Evolutionary conservation across 2,113 vertebrate species (phyloP).

Genomic region (Periophthalmus modestus): DNA sequence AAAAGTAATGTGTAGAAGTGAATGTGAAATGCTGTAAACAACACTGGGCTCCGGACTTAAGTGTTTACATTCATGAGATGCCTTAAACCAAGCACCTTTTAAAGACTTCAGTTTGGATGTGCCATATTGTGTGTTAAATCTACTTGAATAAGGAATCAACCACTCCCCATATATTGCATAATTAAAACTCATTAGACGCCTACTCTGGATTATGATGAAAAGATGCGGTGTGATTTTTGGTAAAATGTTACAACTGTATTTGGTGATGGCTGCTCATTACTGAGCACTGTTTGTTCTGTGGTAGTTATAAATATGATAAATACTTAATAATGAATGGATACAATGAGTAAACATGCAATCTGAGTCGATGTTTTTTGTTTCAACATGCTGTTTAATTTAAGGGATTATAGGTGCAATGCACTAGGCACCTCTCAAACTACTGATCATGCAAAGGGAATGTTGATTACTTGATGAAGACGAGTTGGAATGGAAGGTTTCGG

Average conservation of each 20-base stretch:
- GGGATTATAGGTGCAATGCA: conserved; percentile 48
- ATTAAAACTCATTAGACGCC: conserved; percentile 5
- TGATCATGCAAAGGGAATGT: conserved; percentile 67
- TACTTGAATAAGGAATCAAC: conserved; percentile 56
- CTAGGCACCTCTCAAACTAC: conserved; percentile 67
- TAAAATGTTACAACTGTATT: conserved; percentile 37
- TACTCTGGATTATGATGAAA: conserved; percentile 15
- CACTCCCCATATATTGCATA: conserved; percentile 11
- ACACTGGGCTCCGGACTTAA: conserved; percentile 27
- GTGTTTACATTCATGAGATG: conserved; percentile 24
- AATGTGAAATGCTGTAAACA: conserved; percentile 31
- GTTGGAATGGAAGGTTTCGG: not conserved
- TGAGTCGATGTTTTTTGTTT: conserved; percentile 14
- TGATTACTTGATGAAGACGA: conserved; percentile 43
- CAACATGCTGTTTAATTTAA: conserved; percentile 55
- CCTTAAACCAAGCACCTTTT: conserved; percentile 38
- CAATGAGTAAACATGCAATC: conserved; percentile 32
- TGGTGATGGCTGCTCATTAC: conserved; percentile 19
- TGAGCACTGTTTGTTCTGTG: conserved; percentile 21
- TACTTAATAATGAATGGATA: conserved; percentile 11
- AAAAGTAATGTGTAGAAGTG: conserved; percentile 41
- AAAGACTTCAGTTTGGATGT: conserved; percentile 27
- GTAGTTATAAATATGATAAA: conserved; percentile 30
- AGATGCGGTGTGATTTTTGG: conserved; percentile 11
- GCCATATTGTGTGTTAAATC: conserved; percentile 44